Conservation (phyloP, 2,888 invertebrate genomes). For the Platycheirus albimanus region DNA sequence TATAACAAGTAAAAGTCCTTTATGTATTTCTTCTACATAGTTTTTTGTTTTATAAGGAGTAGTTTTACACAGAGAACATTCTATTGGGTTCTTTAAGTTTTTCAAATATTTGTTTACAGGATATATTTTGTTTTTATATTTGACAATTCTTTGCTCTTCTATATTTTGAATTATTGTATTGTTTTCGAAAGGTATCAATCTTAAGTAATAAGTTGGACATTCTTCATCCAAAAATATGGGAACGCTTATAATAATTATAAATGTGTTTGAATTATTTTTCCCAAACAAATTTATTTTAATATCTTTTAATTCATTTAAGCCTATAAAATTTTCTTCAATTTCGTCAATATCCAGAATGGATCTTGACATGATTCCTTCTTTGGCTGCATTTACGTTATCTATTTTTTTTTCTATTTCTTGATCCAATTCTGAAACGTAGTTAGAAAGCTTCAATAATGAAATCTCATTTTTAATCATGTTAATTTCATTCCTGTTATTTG, state of each 20-base stretch:
- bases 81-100: too few relatives aligned
- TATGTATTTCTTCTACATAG: too few relatives aligned
- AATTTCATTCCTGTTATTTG: slow-evolving; percentile 8
- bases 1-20: too few relatives aligned
- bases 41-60: too few relatives aligned
- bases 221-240: too few relatives aligned
- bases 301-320: slow-evolving; percentile 4
- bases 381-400: not conserved
- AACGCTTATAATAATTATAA: not conserved
- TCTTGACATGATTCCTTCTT: not conserved
- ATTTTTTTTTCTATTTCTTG: not conserved
- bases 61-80: too few relatives aligned
- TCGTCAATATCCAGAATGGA: not conserved
- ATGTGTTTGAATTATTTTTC: slow-evolving; percentile 16
- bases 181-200: too few relatives aligned
- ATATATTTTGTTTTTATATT: too few relatives aligned
- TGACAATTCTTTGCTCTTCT: too few relatives aligned
- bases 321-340: slow-evolving; percentile 1
- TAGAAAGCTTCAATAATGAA: not conserved
- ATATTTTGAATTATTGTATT: too few relatives aligned
- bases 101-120: too few relatives aligned
- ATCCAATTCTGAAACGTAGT: not conserved
- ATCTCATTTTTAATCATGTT: not conserved
- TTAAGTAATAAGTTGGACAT: too few relatives aligned
- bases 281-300: slow-evolving; percentile 17